These are phyloP conservation scores for Carassius carassius DNA, from an alignment of 2,113 vertebrate species.

Conservation along the genomic window DNA sequence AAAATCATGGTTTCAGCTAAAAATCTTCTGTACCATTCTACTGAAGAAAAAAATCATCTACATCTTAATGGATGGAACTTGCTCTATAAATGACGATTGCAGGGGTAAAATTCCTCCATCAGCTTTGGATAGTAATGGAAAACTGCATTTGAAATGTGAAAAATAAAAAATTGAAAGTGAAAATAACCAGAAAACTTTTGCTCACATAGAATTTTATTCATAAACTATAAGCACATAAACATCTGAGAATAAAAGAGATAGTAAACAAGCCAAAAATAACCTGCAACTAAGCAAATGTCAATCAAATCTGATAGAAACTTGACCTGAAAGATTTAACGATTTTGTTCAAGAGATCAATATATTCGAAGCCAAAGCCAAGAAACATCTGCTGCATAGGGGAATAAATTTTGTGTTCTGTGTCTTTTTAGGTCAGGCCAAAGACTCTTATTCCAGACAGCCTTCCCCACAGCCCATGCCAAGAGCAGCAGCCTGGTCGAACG, in stretches of 20 bases:
- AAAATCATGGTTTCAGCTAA: too few species aligned
- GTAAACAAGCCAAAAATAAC: background rate
- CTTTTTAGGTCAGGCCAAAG: conserved; percentile 95
- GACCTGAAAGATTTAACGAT: background rate
- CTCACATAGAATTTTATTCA: too few species aligned
- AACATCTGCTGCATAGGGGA: background rate
- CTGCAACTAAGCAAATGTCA: background rate
- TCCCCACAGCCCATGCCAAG: conserved; percentile 83
- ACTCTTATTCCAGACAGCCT: conserved; percentile 97
- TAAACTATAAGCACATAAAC: too few species aligned
- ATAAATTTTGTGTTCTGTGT: background rate
- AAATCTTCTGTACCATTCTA: too few species aligned
- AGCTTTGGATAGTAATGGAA: background rate
- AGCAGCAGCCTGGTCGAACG: conserved; percentile 84
- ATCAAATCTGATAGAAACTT: background rate
- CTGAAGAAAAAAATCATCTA: too few species aligned
- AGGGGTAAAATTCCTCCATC: background rate
- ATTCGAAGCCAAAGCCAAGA: background rate
- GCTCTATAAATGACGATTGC: background rate
- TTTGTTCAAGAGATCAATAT: background rate
- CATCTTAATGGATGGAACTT: background rate
- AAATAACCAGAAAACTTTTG: too few species aligned
- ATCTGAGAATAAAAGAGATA: too few species aligned
- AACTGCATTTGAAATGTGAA: too few species aligned
- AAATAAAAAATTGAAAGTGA: too few species aligned